A percentile compares a stretch with the other conserved stretches of the same genome.
phyloP scores from a whole-genome alignment of 2,113 vertebrate genomes.

The Casuarius casuarius region DNA sequence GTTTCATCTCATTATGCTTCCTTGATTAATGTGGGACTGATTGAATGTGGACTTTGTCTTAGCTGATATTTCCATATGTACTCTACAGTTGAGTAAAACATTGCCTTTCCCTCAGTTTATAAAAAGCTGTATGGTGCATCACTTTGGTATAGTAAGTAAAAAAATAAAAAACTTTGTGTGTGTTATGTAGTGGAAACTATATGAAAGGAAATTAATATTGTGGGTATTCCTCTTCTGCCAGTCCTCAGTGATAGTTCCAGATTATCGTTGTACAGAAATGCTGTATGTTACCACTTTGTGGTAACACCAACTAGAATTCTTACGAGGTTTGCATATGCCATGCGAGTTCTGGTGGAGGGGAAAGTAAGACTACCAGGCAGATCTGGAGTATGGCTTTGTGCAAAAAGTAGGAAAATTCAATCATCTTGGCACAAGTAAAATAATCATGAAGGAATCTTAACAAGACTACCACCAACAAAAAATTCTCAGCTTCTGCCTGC shows the following conservation, averaged over 20 bases:
- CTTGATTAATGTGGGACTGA: not conserved
- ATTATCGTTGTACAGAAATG: not conserved
- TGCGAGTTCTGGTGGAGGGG: not conserved
- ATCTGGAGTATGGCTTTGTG: not conserved
- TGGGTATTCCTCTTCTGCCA: not conserved
- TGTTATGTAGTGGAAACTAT: not conserved
- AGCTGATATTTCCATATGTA: not conserved
- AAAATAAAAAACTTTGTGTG: constrained; percentile 12
- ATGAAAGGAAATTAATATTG: not conserved
- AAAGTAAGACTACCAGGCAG: not conserved
- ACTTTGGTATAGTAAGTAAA: not conserved
- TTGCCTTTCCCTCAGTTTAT: not conserved
- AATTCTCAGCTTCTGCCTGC: not conserved
- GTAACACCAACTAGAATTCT: not conserved
- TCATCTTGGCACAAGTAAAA: not conserved
- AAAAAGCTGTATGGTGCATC: not conserved
- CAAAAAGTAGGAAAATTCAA: not conserved
- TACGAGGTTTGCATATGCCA: not conserved
- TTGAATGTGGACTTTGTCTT: not conserved
- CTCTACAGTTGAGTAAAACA: constrained; percentile 31
- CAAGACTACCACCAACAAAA: not conserved
- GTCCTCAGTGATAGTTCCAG: not conserved
- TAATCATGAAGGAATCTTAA: not conserved
- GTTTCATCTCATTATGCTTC: not conserved
- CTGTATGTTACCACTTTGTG: not conserved